phyloP scores from a whole-genome alignment of 2,113 vertebrate species.

The Lanius ludovicianus region DNA sequence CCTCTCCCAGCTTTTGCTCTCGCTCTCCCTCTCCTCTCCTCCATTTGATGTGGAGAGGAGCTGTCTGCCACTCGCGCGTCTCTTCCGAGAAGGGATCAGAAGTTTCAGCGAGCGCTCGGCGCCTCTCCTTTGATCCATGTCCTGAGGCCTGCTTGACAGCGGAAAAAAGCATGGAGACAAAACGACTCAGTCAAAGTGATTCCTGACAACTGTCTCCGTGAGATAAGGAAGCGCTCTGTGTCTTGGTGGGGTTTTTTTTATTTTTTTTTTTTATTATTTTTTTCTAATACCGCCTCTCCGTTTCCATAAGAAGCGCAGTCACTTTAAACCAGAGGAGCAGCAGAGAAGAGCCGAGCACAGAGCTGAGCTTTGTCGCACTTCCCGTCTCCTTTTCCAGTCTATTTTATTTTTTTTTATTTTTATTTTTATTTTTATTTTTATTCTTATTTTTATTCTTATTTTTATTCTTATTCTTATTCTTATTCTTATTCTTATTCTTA shows the following conservation, averaged over 20 bases:
- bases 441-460: no score
- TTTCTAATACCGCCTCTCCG: constrained; percentile 78
- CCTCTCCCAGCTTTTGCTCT: not conserved
- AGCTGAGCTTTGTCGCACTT: constrained; percentile 11
- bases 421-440: no score
- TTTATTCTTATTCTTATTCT: no score
- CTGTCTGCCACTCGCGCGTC: constrained; percentile 77
- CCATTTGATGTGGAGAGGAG: constrained; percentile 83
- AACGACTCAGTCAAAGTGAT: constrained; percentile 95
- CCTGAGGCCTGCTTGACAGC: constrained; percentile 94
- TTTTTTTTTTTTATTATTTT: constrained; percentile 10
- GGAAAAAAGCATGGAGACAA: constrained; percentile 87
- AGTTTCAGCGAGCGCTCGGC: constrained; percentile 83
- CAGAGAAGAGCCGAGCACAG: not conserved
- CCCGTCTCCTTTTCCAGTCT: constrained; percentile 14
- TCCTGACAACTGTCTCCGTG: constrained; percentile 98
- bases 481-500: no score
- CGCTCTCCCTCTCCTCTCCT: not conserved
- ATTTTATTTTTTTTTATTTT: no score
- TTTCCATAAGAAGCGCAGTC: constrained; percentile 81
- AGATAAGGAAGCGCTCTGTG: constrained; percentile 88
- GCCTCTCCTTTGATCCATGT: constrained; percentile 98
- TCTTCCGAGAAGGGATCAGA: constrained; percentile 86
- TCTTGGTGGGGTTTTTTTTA: constrained; percentile 18
- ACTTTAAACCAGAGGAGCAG: constrained; percentile 80